A percentile compares a stretch with the other conserved stretches of the same genome.
Conservation (phyloP, 2,888 invertebrate species). For the Philaethria dido region DNA sequence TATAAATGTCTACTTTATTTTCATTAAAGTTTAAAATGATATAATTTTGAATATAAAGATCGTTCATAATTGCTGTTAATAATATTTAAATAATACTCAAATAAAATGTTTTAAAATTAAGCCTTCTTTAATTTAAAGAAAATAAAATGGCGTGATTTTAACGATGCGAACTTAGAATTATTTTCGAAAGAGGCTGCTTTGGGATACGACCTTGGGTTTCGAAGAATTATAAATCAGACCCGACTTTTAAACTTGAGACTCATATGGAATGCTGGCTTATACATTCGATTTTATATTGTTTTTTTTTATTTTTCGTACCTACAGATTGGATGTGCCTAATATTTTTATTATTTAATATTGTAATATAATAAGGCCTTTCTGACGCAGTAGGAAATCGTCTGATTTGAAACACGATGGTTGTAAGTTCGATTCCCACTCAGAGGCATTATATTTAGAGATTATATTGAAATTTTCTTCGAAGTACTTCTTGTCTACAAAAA, state of each 20-base stretch:
- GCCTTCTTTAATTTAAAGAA: conserved; percentile 22
- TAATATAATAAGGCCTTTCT: no score
- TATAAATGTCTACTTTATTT: no score
- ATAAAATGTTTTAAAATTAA: not conserved
- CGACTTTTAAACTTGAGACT: conserved; percentile 13
- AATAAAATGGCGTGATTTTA: conserved; percentile 27
- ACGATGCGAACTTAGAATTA: conserved; percentile 22
- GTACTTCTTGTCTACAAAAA: no score
- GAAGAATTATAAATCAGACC: conserved; percentile 22
- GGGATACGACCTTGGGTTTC: conserved; percentile 30
- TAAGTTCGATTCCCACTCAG: no score
- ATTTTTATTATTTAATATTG: not conserved
- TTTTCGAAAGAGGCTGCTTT: conserved; percentile 22
- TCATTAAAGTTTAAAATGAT: no score
- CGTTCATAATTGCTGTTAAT: not conserved
- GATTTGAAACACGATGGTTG: no score
- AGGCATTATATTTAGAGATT: no score
- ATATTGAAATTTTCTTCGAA: no score
- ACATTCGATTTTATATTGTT: not conserved
- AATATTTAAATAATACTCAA: not conserved
- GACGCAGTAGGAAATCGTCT: no score
- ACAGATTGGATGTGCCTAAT: not conserved
- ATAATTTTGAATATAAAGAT: no score
- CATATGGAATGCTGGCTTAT: conserved; percentile 19
- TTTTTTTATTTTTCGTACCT: not conserved